Conservation (phyloP, 2,888 invertebrate species). For the Eupithecia insigniata region DNA sequence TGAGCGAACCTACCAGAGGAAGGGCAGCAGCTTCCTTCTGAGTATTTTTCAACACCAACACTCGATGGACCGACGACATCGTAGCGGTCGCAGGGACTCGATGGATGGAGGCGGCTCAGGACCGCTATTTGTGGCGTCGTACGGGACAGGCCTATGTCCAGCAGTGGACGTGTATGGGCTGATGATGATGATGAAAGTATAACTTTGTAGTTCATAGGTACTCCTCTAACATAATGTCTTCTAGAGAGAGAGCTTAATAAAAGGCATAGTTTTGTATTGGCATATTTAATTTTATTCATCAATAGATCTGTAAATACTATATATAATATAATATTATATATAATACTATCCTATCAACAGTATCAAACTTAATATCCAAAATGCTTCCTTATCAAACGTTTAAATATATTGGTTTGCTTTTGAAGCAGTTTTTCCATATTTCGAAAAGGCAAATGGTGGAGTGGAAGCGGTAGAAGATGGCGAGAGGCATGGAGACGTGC, state of each 20-base stretch:
- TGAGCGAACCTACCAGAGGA: no score
- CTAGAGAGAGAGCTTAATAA: neutral
- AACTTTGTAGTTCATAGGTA: neutral
- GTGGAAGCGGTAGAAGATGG: conserved; percentile 95
- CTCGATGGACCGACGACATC: no score
- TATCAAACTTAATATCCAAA: neutral
- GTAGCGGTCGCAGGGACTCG: no score
- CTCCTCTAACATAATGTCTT: neutral
- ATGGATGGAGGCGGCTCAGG: no score
- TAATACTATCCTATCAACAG: neutral
- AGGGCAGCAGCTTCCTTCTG: no score
- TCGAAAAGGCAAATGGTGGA: conserved; percentile 96
- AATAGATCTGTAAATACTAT: neutral
- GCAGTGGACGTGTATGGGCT: no score
- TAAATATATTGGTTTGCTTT: conserved; percentile 83
- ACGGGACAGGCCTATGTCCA: no score
- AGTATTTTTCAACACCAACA: no score
- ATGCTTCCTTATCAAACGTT: conserved; percentile 61
- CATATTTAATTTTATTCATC: neutral
- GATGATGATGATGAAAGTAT: no score
- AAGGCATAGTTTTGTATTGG: no score
- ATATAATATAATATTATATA: no score
- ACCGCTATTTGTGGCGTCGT: no score
- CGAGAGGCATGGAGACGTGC: conserved; percentile 94
- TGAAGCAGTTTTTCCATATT: conserved; percentile 96